A percentile compares a stretch with the other conserved stretches of the same genome.
Evolutionary conservation across 2,888 invertebrate genomes (phyloP).

Genomic region (Sipunculus nudus): DNA sequence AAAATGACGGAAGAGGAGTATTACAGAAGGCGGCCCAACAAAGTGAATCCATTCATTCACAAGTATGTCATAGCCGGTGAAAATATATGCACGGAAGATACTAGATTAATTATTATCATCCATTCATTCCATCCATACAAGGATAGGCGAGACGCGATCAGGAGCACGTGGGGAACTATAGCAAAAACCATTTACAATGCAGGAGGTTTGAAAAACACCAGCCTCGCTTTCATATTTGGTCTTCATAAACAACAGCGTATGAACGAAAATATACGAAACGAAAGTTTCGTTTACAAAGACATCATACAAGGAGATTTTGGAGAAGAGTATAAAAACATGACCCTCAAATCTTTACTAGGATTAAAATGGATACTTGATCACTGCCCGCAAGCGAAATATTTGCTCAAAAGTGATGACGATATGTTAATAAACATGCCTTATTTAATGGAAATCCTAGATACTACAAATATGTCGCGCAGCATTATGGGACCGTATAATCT

Average conservation of each 20-base stretch:
- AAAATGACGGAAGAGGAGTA: no score
- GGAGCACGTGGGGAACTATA: slow-evolving; percentile 55
- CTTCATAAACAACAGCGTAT: slow-evolving; percentile 13
- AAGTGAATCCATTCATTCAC: slow-evolving; percentile 19
- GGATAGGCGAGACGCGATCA: slow-evolving; percentile 45
- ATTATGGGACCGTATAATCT: slow-evolving; percentile 37
- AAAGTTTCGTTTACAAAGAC: slow-evolving; percentile 23
- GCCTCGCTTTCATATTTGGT: slow-evolving; percentile 37
- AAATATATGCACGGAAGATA: slow-evolving; percentile 15
- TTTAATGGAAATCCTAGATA: slow-evolving; percentile 18
- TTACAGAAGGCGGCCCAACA: background rate
- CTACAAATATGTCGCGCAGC: slow-evolving; percentile 13
- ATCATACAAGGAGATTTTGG: slow-evolving; percentile 36
- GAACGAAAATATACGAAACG: slow-evolving; percentile 20
- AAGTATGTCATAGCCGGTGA: slow-evolving; percentile 10
- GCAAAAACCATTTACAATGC: no score
- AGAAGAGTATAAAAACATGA: slow-evolving; percentile 39
- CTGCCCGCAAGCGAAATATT: slow-evolving; percentile 28
- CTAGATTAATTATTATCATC: slow-evolving; percentile 34
- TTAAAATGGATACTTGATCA: slow-evolving; percentile 33
- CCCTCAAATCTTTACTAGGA: slow-evolving; percentile 40
- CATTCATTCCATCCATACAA: slow-evolving; percentile 73
- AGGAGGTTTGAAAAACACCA: slow-evolving; percentile 7
- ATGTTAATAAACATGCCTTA: slow-evolving; percentile 40
- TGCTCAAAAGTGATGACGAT: slow-evolving; percentile 43